Conservation (phyloP, 2,797 vertebrate species). For the Cygnus olor region DNA sequence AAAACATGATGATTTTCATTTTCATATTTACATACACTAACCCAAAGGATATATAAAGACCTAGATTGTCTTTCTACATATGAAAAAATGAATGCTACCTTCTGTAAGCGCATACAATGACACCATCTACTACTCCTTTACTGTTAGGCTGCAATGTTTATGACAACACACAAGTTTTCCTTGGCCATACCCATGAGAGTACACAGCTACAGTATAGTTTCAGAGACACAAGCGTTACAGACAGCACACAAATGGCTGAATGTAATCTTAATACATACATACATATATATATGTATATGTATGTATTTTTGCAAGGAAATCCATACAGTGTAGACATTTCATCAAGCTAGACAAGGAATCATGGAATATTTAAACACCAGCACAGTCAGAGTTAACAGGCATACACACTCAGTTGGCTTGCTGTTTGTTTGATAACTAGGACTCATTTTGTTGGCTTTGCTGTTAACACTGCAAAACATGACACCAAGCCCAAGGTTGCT, state of each 20-base stretch:
- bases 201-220: background rate
- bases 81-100: background rate
- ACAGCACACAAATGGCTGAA: background rate
- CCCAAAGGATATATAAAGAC: background rate
- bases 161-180: background rate
- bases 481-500: constrained; percentile 63
- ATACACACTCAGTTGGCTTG: background rate
- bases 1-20: background rate
- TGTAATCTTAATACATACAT: background rate
- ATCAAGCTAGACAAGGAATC: background rate
- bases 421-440: constrained; percentile 51
- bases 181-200: background rate
- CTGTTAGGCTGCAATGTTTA: background rate
- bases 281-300: too few species aligned
- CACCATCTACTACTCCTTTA: background rate
- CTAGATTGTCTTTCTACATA: background rate
- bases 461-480: constrained; percentile 64
- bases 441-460: constrained; percentile 55
- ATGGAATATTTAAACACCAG: background rate
- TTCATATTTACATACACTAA: background rate
- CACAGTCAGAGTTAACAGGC: constrained; percentile 51
- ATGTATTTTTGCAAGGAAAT: background rate
- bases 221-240: background rate
- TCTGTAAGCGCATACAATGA: background rate
- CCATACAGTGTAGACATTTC: background rate